Base-by-base conservation (phyloP, 2,113 vertebrate species). In the Holacanthus passer region DNA sequence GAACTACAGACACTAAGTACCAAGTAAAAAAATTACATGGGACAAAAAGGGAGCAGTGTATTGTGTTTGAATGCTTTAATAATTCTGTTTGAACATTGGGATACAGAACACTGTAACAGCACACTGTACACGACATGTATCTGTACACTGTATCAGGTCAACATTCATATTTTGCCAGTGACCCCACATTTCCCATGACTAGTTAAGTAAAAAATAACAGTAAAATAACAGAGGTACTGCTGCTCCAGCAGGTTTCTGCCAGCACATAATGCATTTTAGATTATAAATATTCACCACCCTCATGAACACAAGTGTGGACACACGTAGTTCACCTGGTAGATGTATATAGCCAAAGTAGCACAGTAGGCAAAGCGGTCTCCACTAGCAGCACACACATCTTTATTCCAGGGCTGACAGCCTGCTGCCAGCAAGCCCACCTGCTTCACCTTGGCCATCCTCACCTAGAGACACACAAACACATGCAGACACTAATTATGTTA, bases 321-420 rank as follows among this genome's bases (percentile, higher is more conserved):
- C 3, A 31, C 5, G 41, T 22, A n/a, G 22, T 59, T 94, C 92
- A 99, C 98, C 96, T 99, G 97, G 85, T 99, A 99, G 81, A 99
- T 90, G 86, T 99, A 99, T 89, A 99, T 96, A 59, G 98, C 98
- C 78, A 99, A 94, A 0, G 98, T 99, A 35, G 98, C 98, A 77
- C 98, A 99, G 86, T 99, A 99, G 0, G 98, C 98, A 77, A 99
- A 99, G 81, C 98, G 96, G 88, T 99, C 96, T 59, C 97, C 97
- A 27, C 93, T 96, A 29, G 98, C 98, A 2, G 96, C 98, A 82
- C 98, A 99, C 0, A 99, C 97, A 8, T 99, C 98, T 93, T 97
- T 99, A 85, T 99, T 99, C 98, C 98, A 99, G 0, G 98, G 98
- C 89, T 99, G 98, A 79, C 98, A 99, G 20, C 98, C 98, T 19